Evolutionary conservation across 2,797 vertebrate species (phyloP), one percentile per base, ranked within the genome.

Genomic region (Neopelma chrysocephalum): DNA sequence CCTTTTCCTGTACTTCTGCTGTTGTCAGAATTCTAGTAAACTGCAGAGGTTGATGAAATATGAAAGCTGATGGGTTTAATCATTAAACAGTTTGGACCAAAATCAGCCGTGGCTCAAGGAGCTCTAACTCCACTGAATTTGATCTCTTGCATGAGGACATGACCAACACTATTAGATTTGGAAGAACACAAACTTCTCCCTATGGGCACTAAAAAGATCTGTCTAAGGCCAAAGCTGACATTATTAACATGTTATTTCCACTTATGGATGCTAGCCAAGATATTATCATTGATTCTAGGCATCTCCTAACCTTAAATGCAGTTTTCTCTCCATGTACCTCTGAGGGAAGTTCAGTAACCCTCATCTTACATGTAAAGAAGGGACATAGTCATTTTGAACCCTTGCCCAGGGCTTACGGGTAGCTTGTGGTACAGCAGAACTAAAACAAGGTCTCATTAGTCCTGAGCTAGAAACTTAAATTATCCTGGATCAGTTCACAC

Each of bases 21-120:
- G 38, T 47, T 95, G 54, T 71, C 81, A 87, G 64, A 89, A 56
- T 96, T 96, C 83, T 85, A 61, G 90, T 89, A 94, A 96, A 82
- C 29, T 36, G 36, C 5, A 43, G 71, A 94, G 69, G 86, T 91
- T 90, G 36, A 36, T 2, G 3, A 97, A 96, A 90, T 65, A 84
- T 50, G 42, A 53, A 89, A 95, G 54, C 43, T 69, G 57, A 15
- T 16, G 6, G 19, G 90, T 64, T 96, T 95, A 95, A 96, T 92
- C 77, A 93, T 95, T 95, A 90, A 94, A 75, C 60, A 68, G n/a
- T 47, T 84, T 90, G 56, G 83, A 65, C 42, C 50, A 70, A 93
- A 90, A 80, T 56, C 83, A 81, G 65, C 45, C 2, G 1, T n/a
- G 50, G 83, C 77, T 87, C 61, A 77, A 34, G 45, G n/a, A 89